A percentile compares a stretch with the other conserved stretches of the same genome.
These are phyloP conservation scores for Nymphicus hollandicus DNA, from an alignment of 2,113 vertebrate genomes.

Conservation along the genomic window DNA sequence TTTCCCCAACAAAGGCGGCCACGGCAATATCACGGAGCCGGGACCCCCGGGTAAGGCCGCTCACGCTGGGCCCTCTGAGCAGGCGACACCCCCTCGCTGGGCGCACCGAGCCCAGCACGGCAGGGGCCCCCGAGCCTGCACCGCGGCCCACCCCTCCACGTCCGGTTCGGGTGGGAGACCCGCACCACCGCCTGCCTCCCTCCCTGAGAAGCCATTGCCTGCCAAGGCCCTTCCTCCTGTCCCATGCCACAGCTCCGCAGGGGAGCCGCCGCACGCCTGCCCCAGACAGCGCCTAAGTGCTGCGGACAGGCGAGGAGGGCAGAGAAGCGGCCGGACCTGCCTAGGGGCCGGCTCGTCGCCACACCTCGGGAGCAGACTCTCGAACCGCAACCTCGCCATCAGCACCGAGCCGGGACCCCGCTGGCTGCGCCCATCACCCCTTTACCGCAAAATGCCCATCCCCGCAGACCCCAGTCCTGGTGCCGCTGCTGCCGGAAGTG, in stretches of 20 bases:
- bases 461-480: background rate
- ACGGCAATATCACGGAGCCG: accelerated
- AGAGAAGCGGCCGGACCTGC: background rate
- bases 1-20: background rate
- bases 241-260: background rate
- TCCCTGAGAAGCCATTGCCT: accelerated
- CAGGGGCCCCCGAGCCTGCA: background rate
- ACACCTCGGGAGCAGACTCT: background rate
- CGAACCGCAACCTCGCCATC: too few species aligned
- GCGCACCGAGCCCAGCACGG: background rate
- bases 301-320: accelerated
- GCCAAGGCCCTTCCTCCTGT: background rate
- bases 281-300: too few species aligned
- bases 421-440: background rate
- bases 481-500: background rate
- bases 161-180: too few species aligned
- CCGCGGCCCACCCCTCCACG: background rate
- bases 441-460: background rate
- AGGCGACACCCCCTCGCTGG: too few species aligned
- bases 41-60: too few species aligned
- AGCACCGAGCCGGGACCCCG: background rate
- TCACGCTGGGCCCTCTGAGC: too few species aligned
- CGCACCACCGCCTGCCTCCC: too few species aligned
- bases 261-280: background rate
- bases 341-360: background rate